Percentiles rank a stretch among this genome's conserved stretches.
Evolutionary conservation across 2,797 vertebrate genomes (phyloP).

Genomic region (Eurystomus glaucurus): DNA sequence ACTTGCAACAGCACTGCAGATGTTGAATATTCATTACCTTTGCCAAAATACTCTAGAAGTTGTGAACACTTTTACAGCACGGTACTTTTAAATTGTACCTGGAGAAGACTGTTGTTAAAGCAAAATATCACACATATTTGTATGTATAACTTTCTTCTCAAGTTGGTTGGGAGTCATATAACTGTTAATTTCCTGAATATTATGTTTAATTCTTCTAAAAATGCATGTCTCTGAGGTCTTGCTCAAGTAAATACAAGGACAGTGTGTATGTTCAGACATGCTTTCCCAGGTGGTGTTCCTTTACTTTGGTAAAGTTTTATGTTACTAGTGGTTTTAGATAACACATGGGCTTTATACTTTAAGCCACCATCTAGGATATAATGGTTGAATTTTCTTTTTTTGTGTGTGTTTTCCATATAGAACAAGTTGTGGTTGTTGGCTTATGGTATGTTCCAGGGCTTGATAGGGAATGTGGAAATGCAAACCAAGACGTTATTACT

Average conservation of each 20-base stretch:
- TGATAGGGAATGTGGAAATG: background rate
- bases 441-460: rapidly evolving
- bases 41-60: constrained; percentile 15
- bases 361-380: background rate
- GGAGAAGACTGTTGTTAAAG: background rate
- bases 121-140: background rate
- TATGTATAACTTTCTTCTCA: background rate
- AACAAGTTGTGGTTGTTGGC: rapidly evolving
- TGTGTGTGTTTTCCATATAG: background rate
- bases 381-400: background rate
- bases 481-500: background rate
- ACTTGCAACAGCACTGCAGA: constrained; percentile 42
- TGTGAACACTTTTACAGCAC: background rate
- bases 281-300: background rate
- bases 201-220: background rate
- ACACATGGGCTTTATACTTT: background rate
- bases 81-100: background rate
- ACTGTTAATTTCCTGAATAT: background rate
- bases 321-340: background rate
- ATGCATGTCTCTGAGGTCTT: background rate
- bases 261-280: rapidly evolving
- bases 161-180: background rate
- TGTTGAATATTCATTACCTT: constrained; percentile 12
- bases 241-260: background rate
- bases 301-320: background rate